Conservation (phyloP, 2,113 vertebrate species). For the Myotis yumanensis region DNA sequence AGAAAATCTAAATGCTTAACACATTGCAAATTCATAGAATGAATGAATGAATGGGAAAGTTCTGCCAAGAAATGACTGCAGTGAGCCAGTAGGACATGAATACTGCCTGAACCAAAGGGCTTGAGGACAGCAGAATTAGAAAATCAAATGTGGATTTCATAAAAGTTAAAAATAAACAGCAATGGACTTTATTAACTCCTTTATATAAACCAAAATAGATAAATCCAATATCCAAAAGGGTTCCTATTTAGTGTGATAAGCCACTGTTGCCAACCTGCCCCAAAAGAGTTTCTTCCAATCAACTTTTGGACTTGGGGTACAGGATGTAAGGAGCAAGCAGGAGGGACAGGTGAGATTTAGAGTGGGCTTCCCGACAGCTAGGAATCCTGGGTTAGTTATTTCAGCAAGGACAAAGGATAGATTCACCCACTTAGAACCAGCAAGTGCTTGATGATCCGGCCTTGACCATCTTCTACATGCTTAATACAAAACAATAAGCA, state of each 20-base stretch:
- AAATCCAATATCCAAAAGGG: not conserved
- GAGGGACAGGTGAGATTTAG: not conserved
- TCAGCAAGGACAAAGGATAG: not conserved
- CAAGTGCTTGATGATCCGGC: not conserved
- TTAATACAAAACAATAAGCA: not conserved
- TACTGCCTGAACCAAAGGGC: not conserved
- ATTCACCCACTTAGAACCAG: not conserved
- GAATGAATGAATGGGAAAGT: not conserved
- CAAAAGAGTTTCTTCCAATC: not conserved
- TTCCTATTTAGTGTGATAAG: not conserved
- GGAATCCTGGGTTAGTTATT: not conserved
- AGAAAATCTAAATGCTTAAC: not conserved
- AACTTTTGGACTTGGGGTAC: too few relatives aligned
- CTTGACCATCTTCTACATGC: not conserved
- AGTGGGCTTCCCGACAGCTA: not conserved
- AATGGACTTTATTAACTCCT: not conserved
- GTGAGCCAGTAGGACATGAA: not conserved
- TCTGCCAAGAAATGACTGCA: not conserved
- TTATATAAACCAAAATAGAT: not conserved
- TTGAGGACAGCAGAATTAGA: conserved; percentile 9
- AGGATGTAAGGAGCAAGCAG: not conserved
- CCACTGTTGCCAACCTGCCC: not conserved
- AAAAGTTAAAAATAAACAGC: not conserved
- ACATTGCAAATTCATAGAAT: not conserved
- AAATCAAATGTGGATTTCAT: not conserved